These are phyloP conservation scores for Prietella phreatophila DNA, from an alignment of 2,113 vertebrate species.

Conservation along the genomic window DNA sequence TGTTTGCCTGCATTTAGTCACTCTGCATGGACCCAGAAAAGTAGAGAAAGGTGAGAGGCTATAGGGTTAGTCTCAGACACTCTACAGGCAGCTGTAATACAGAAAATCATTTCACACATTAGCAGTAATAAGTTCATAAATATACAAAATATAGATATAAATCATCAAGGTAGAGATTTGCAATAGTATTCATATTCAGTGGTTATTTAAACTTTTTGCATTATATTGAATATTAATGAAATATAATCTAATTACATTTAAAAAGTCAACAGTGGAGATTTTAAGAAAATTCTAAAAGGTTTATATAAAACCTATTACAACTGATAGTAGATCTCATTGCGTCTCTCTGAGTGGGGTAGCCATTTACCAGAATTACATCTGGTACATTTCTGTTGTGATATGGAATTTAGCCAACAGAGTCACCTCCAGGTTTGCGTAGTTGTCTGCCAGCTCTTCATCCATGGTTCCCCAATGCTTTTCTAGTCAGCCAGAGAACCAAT, in stretches of 20 bases:
- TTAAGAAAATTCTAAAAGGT: background rate
- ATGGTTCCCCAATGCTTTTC: background rate
- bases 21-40: no score
- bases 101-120: background rate
- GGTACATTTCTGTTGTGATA: background rate
- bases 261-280: background rate
- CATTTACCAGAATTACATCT: background rate
- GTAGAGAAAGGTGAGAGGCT: no score
- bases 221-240: background rate
- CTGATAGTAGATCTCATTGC: background rate
- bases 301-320: background rate
- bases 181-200: background rate
- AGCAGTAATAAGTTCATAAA: background rate
- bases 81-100: background rate
- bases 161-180: background rate
- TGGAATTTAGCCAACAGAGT: background rate
- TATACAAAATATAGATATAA: background rate
- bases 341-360: background rate
- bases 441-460: constrained; percentile 10
- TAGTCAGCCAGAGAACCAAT: constrained; percentile 6
- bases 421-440: background rate
- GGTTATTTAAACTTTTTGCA: background rate
- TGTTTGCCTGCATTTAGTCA: background rate
- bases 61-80: no score
- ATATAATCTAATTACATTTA: background rate